These are phyloP conservation scores for Synanthedon tipuliformis DNA, from an alignment of 2,888 invertebrate species.

Conservation along the genomic window DNA sequence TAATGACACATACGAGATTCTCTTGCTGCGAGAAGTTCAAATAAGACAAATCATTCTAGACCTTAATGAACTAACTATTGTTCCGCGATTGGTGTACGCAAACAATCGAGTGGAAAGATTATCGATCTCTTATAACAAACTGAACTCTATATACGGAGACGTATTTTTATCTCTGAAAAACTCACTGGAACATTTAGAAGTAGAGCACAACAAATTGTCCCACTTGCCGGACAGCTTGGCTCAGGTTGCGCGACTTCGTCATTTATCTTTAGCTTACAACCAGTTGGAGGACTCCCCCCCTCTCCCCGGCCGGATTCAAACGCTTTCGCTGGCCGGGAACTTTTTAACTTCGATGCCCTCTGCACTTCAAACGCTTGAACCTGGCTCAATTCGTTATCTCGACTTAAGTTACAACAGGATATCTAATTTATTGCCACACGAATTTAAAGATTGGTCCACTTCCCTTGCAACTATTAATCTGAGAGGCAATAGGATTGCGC, in stretches of 20 bases:
- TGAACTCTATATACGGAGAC: conserved; percentile 75
- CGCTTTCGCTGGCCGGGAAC: conserved; percentile 85
- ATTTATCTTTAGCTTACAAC: conserved; percentile 87
- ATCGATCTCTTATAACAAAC: conserved; percentile 82
- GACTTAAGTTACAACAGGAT: conserved; percentile 92
- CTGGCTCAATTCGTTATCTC: conserved; percentile 80
- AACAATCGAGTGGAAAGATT: conserved; percentile 80
- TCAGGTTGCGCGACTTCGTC: conserved; percentile 76
- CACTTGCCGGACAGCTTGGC: conserved; percentile 78
- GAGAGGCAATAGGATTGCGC: conserved; percentile 85
- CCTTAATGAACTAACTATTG: conserved; percentile 77
- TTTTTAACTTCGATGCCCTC: conserved; percentile 80
- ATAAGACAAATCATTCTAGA: conserved; percentile 85
- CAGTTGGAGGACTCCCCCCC: conserved; percentile 68
- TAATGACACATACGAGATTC: conserved; percentile 73
- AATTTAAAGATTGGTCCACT: conserved; percentile 83
- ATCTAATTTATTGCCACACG: conserved; percentile 78
- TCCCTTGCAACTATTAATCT: conserved; percentile 84
- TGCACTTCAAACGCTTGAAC: conserved; percentile 77
- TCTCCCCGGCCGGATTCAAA: conserved; percentile 78
- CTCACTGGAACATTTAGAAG: conserved; percentile 82
- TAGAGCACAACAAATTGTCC: conserved; percentile 82
- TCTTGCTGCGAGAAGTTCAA: conserved; percentile 78
- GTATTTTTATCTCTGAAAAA: conserved; percentile 81
- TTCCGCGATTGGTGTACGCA: conserved; percentile 76